A percentile compares a stretch with the other conserved stretches of the same genome.
These are phyloP conservation scores for Lepidothrix coronata DNA, from an alignment of 2,113 vertebrate genomes.

Conservation along the genomic window DNA sequence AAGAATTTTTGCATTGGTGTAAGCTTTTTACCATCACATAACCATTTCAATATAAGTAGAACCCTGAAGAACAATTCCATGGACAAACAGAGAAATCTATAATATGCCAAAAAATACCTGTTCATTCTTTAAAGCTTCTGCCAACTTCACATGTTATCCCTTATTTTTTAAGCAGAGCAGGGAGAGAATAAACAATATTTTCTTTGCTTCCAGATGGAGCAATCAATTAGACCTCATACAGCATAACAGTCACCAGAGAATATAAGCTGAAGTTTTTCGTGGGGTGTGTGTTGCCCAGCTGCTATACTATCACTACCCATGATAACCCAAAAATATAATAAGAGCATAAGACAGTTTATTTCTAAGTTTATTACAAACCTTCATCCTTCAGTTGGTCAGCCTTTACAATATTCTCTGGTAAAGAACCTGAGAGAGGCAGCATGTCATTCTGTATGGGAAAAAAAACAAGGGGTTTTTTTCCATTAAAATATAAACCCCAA, in stretches of 20 bases:
- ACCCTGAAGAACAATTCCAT: not conserved
- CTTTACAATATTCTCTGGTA: constrained; percentile 84
- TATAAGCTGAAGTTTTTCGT: not conserved
- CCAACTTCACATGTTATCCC: not conserved
- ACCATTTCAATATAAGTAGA: not conserved
- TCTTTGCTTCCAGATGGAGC: not conserved
- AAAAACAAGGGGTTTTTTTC: not conserved
- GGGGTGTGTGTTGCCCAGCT: not conserved
- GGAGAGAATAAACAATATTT: not conserved
- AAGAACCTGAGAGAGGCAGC: constrained; percentile 78
- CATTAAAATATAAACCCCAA: not conserved
- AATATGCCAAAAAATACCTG: not conserved
- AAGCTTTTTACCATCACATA: not conserved
- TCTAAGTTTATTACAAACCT: constrained; percentile 75
- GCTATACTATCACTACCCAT: not conserved
- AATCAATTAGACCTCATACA: not conserved
- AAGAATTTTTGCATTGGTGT: not conserved
- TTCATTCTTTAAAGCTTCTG: not conserved
- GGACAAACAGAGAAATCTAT: not conserved
- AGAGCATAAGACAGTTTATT: not conserved
- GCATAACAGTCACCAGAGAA: not conserved
- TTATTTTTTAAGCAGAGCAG: not conserved
- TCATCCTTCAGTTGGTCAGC: constrained; percentile 96
- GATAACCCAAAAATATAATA: not conserved
- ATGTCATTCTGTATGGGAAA: constrained; percentile 81